Evolutionary conservation across 2,888 invertebrate species (phyloP).

Genomic region (Apantesis nais): DNA sequence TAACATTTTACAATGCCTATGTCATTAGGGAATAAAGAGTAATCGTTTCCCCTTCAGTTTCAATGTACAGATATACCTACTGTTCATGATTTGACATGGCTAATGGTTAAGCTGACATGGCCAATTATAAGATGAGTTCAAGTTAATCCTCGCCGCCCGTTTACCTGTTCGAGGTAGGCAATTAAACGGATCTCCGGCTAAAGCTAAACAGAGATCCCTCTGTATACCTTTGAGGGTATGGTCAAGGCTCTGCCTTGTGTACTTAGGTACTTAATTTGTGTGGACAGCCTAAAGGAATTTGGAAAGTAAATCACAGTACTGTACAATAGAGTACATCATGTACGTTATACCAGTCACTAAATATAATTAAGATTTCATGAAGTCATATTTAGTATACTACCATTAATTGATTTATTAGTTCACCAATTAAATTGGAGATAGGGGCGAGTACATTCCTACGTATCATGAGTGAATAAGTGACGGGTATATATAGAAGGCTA

Average conservation of each 20-base stretch:
- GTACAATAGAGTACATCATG: not conserved
- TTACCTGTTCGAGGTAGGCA: conserved; percentile 32
- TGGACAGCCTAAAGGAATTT: conserved; percentile 39
- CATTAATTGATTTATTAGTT: not conserved
- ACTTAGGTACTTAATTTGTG: conserved; percentile 48
- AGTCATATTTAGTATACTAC: not conserved
- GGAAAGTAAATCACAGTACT: conserved; percentile 38
- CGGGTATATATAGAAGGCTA: not conserved
- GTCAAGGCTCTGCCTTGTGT: conserved; percentile 32
- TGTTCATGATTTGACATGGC: conserved; percentile 35
- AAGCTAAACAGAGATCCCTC: conserved; percentile 44
- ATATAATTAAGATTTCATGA: not conserved
- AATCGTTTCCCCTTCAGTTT: not conserved
- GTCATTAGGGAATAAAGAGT: not conserved
- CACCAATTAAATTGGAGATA: not conserved
- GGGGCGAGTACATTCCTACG: not conserved
- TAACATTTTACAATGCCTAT: not conserved
- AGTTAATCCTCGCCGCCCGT: conserved; percentile 50
- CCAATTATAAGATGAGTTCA: conserved; percentile 60
- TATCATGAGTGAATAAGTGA: not conserved
- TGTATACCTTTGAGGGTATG: conserved; percentile 41
- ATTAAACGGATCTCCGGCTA: conserved; percentile 50
- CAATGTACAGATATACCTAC: conserved; percentile 1
- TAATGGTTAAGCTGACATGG: conserved; percentile 30
- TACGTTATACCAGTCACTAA: not conserved